These are phyloP conservation scores for Panulirus ornatus DNA, from an alignment of 1,140 invertebrate genomes.

Conservation along the genomic window DNA sequence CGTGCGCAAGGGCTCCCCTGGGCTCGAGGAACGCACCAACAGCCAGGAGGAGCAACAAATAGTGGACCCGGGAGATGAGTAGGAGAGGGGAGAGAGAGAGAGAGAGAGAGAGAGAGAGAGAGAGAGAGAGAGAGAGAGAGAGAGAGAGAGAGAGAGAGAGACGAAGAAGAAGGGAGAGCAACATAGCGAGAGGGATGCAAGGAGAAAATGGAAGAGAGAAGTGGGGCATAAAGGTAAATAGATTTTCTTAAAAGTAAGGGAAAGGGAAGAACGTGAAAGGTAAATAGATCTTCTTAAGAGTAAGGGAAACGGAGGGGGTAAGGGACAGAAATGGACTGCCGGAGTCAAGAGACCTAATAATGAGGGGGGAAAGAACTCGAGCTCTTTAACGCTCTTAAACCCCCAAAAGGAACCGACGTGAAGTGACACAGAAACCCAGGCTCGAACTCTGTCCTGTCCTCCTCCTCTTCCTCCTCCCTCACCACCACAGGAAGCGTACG, in stretches of 20 bases:
- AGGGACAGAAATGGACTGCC: not conserved
- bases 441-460: not conserved
- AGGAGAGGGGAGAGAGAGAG: not conserved
- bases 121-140: not conserved
- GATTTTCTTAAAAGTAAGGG: not conserved
- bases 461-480: not conserved
- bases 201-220: not conserved
- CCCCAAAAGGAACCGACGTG: no score
- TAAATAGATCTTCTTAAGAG: not conserved
- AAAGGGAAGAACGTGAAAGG: not conserved
- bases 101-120: not conserved
- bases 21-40: not conserved
- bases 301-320: not conserved
- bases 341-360: no score
- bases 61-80: not conserved
- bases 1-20: conserved; percentile 32
- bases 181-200: not conserved
- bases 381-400: no score
- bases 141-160: not conserved
- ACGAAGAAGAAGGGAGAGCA: not conserved
- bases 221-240: not conserved
- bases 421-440: no score
- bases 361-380: no score
- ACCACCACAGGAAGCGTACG: not conserved
- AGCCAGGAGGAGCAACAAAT: not conserved